Percentiles rank a stretch among this genome's conserved stretches.
Conservation (phyloP, 1,140 invertebrate genomes). For the Aphaenogaster floridana region DNA sequence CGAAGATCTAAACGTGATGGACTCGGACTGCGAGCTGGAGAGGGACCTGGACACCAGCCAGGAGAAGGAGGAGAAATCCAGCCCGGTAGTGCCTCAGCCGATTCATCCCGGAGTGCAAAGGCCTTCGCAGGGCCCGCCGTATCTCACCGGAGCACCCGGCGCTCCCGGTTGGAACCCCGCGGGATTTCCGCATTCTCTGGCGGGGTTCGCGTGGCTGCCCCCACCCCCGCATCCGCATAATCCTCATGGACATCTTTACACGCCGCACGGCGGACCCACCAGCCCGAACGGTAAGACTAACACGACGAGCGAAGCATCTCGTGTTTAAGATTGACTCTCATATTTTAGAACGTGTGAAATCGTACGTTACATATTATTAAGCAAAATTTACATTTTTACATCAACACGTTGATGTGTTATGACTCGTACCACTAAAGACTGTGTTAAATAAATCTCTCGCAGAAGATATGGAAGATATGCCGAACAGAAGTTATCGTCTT, state of each 20-base stretch:
- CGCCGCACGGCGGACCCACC: conserved; percentile 83
- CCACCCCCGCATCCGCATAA: conserved; percentile 86
- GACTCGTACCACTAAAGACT: no score
- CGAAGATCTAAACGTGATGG: conserved; percentile 86
- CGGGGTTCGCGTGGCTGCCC: conserved; percentile 85
- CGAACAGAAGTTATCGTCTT: neutral
- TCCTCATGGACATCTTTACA: conserved; percentile 85
- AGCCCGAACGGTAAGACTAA: conserved; percentile 85
- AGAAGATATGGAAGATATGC: neutral
- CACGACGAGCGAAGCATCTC: neutral
- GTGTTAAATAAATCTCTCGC: neutral
- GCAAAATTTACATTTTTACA: neutral
- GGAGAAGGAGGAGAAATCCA: conserved; percentile 84
- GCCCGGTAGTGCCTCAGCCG: conserved; percentile 85
- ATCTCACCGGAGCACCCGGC: conserved; percentile 79
- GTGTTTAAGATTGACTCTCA: neutral
- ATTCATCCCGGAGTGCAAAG: conserved; percentile 86
- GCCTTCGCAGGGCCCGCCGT: conserved; percentile 80
- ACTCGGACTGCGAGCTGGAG: conserved; percentile 85
- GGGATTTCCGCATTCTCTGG: conserved; percentile 85
- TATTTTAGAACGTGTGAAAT: neutral
- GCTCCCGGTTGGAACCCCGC: conserved; percentile 83
- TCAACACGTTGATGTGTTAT: neutral
- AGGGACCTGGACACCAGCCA: conserved; percentile 77
- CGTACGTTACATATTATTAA: neutral